Conservation (phyloP, 1,140 invertebrate species). For the Micrasema longulum region DNA sequence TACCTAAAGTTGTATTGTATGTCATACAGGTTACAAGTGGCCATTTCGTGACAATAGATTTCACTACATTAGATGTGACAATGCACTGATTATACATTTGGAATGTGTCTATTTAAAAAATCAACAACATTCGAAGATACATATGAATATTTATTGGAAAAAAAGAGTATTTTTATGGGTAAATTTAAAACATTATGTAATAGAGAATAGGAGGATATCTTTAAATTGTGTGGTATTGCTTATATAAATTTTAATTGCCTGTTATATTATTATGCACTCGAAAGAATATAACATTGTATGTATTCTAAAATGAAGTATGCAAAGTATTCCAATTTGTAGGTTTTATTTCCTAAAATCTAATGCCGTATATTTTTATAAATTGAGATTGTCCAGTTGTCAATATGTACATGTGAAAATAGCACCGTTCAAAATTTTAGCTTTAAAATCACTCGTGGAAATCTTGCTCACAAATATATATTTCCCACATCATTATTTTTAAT, state of each 20-base stretch:
- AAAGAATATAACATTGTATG: too few relatives aligned
- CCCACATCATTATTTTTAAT: too few relatives aligned
- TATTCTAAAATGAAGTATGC: too few relatives aligned
- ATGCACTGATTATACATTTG: constrained; percentile 30
- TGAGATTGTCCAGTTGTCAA: constrained; percentile 36
- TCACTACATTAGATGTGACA: constrained; percentile 48
- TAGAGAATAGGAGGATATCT: too few relatives aligned
- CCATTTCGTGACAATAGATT: constrained; percentile 54
- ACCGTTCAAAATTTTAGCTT: constrained; percentile 51
- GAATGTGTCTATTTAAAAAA: constrained; percentile 19
- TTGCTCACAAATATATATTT: constrained; percentile 1
- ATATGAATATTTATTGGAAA: constrained; percentile 19
- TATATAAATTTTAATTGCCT: constrained; percentile 12
- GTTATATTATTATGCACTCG: background rate
- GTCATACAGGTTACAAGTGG: constrained; percentile 50
- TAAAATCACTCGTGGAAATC: constrained; percentile 27
- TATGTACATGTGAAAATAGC: constrained; percentile 47
- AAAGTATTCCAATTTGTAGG: too few relatives aligned
- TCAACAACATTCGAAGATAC: background rate
- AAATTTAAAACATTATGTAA: constrained; percentile 19
- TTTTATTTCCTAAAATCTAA: background rate
- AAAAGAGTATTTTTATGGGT: constrained; percentile 36
- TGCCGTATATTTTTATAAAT: constrained; percentile 54
- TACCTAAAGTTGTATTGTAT: constrained; percentile 51
- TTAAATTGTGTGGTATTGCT: too few relatives aligned